Evolutionary conservation across 2,797 vertebrate genomes (phyloP).

Genomic region (Hephaestus fuliginosus): DNA sequence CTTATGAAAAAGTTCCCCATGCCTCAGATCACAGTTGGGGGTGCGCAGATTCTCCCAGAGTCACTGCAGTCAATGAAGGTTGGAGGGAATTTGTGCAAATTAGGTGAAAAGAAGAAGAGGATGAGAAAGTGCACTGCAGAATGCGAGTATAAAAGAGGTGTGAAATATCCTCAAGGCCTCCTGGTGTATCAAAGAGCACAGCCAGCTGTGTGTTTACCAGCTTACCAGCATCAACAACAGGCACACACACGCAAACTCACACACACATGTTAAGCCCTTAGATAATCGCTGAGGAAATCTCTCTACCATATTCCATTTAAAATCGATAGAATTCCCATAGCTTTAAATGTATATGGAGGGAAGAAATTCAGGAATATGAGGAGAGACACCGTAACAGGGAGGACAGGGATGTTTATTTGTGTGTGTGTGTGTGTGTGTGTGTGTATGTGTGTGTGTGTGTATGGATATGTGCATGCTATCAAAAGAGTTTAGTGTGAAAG

Average conservation of each 20-base stretch:
- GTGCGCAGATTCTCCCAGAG: constrained; percentile 58
- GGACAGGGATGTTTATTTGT: not conserved
- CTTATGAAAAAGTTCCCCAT: constrained; percentile 61
- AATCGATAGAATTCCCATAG: constrained; percentile 23
- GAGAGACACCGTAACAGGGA: constrained; percentile 7
- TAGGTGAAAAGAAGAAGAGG: constrained; percentile 55
- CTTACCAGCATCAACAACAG: constrained; percentile 35
- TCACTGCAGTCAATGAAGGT: constrained; percentile 59
- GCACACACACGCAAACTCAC: constrained; percentile 14
- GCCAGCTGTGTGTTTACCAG: constrained; percentile 64
- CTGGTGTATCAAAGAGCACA: constrained; percentile 67
- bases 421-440: constrained; percentile 30
- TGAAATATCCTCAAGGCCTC: constrained; percentile 66
- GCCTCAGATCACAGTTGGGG: constrained; percentile 79
- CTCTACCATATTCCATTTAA: constrained; percentile 21
- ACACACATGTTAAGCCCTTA: constrained; percentile 18
- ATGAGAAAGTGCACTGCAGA: constrained; percentile 51
- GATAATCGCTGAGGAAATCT: constrained; percentile 57
- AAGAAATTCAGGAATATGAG: constrained; percentile 30
- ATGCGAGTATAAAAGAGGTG: constrained; percentile 49
- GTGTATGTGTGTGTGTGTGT: not conserved
- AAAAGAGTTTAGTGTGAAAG: constrained; percentile 45
- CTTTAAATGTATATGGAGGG: constrained; percentile 38
- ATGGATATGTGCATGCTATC: constrained; percentile 27
- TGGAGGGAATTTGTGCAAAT: constrained; percentile 71